Conservation (phyloP, 2,797 vertebrate species). For the Dendrocincla tyrannina region DNA sequence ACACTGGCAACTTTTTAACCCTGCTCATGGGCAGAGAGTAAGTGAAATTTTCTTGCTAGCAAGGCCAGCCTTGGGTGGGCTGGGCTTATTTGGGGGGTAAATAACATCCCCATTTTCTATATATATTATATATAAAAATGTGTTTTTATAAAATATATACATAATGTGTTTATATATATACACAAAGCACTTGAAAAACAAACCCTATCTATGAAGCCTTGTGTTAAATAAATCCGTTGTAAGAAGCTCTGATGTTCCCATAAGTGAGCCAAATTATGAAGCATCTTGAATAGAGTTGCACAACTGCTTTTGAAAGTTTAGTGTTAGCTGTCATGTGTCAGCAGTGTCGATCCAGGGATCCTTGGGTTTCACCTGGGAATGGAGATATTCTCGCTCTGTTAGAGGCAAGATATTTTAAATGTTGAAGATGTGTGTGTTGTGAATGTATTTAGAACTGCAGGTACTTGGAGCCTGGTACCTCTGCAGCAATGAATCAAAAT, state of each 20-base stretch:
- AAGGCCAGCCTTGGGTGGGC: not conserved
- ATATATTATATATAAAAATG: not conserved
- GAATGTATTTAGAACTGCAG: not conserved
- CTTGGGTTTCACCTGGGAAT: not conserved
- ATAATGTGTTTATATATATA: not conserved
- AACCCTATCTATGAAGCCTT: not conserved
- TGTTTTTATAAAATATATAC: not conserved
- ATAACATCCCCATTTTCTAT: not conserved
- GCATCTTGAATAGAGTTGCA: not conserved
- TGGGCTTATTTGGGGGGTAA: not conserved
- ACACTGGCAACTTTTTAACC: rapidly evolving
- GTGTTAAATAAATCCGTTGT: not conserved
- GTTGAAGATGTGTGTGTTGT: not conserved
- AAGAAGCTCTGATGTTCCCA: not conserved
- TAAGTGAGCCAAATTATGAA: not conserved
- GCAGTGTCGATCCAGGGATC: not conserved
- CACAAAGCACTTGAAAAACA: not conserved
- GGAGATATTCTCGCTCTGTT: not conserved
- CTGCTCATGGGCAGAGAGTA: not conserved
- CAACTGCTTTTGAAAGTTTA: not conserved
- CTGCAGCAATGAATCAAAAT: conserved; percentile 38
- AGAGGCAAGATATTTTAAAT: not conserved
- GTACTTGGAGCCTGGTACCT: not conserved
- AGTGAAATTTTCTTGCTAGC: not conserved
- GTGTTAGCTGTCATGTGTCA: not conserved